These are phyloP conservation scores for Acrobasis suavella DNA, from an alignment of 2,888 invertebrate species.

Conservation along the genomic window DNA sequence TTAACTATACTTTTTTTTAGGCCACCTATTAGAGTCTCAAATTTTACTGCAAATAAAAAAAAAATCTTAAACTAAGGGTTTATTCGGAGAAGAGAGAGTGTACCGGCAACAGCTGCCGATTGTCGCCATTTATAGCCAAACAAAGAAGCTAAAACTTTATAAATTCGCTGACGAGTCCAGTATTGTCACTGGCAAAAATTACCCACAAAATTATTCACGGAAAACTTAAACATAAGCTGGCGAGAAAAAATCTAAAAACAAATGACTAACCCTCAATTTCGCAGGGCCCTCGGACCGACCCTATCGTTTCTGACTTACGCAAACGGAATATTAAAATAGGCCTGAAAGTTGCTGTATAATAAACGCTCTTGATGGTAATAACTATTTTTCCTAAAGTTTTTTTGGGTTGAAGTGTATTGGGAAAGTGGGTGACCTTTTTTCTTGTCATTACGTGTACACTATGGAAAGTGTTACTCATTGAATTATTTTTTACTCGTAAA, in stretches of 20 bases:
- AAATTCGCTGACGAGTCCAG: neutral
- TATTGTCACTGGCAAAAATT: neutral
- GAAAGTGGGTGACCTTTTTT: neutral
- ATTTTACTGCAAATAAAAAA: too few relatives aligned
- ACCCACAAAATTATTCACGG: constrained; percentile 16
- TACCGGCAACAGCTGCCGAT: too few relatives aligned
- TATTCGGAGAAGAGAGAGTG: too few relatives aligned
- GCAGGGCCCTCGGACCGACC: constrained; percentile 40
- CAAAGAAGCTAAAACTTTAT: neutral
- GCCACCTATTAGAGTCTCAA: too few relatives aligned
- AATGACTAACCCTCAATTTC: constrained; percentile 44
- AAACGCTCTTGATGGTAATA: constrained; percentile 31
- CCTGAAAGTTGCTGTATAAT: constrained; percentile 29
- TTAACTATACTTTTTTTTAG: too few relatives aligned
- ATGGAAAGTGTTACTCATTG: too few relatives aligned
- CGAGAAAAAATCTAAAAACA: constrained; percentile 42
- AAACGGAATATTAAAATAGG: constrained; percentile 48
- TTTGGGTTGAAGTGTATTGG: neutral
- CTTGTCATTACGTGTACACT: too few relatives aligned
- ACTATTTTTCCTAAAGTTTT: constrained; percentile 23
- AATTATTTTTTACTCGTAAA: too few relatives aligned
- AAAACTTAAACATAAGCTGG: constrained; percentile 34
- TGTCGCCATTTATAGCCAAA: too few relatives aligned
- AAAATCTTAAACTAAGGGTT: too few relatives aligned
- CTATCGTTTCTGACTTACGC: constrained; percentile 48